Base-by-base conservation (phyloP, 1,140 invertebrate species). In the Vollenhovia emeryi region DNA sequence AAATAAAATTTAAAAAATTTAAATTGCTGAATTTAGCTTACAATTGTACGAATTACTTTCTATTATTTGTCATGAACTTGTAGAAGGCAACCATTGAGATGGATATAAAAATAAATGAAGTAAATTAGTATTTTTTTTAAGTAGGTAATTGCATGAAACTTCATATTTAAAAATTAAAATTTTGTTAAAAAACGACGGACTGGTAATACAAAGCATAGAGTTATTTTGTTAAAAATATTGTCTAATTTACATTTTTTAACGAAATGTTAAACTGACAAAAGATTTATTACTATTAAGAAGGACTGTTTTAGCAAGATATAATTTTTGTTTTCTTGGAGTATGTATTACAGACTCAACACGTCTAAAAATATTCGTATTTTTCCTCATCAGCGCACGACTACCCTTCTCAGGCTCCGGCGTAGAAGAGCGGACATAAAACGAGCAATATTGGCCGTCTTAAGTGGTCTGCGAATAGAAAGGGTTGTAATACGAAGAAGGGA, bases 381-480 rank as follows among this genome's bases (percentile, higher is more conserved):
- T 33, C 7, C 15, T 79, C 18, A 64, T 69, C 43, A 80, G 43
- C 73, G 59, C 18, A 21, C n/a, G 11, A 33, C 4, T 40, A 1
- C 15, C 11, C 8, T 30, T 66, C 27, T 45, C 43, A 11, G 27
- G 18, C 52, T 64, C 8, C 43, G n/a, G 13, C 8, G 7, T 33
- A 45, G 27, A 64, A 33, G n/a, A 57, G n/a, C 27, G 36, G 40
- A 55, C 9, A 11, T 43, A 57, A 73, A 40, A 52, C 55, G 69
- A 64, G 86, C 86, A 75, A 87, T 85, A 87, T 87, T 59, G 86
- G 71, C 66, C 52, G 40, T 59, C 48, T 84, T 73, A 84, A 88
- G 40, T 45, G 45, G 43, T 21, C 48, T 24, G 55, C 15, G 64
- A 57, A 18, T 43, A 33, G 36, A 45, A 82, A 33, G 78, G n/a